phyloP scores from a whole-genome alignment of 2,888 invertebrate genomes.

The Leptura quadrifasciata region DNA sequence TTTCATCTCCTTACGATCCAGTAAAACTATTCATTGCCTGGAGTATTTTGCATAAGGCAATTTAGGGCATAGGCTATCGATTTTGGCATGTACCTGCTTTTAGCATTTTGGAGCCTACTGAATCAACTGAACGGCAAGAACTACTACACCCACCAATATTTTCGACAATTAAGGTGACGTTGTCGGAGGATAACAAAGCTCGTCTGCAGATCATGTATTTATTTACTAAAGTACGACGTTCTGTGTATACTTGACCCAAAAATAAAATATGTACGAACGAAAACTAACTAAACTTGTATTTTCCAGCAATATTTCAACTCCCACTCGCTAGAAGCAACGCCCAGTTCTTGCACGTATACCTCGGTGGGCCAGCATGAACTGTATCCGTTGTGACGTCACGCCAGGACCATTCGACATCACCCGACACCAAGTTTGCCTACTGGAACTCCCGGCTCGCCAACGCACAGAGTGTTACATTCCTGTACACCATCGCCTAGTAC shows the following conservation, averaged over 20 bases:
- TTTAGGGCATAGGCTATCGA: no score
- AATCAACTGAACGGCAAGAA: no score
- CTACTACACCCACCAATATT: no score
- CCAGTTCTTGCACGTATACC: conserved; percentile 76
- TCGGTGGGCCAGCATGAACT: conserved; percentile 81
- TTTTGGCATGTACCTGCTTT: no score
- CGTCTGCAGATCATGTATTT: no score
- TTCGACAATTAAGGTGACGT: no score
- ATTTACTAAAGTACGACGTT: background rate
- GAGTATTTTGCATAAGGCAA: no score
- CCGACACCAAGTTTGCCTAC: conserved; percentile 62
- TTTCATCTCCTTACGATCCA: no score
- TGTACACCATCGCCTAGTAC: conserved; percentile 70
- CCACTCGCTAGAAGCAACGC: conserved; percentile 70
- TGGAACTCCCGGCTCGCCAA: conserved; percentile 63
- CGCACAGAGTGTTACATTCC: conserved; percentile 67
- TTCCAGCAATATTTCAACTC: conserved; percentile 74
- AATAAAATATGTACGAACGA: background rate
- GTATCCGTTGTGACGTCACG: conserved; percentile 82
- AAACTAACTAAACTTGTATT: background rate
- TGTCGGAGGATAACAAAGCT: no score
- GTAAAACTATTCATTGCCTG: no score
- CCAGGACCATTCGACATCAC: conserved; percentile 64
- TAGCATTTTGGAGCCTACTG: no score
- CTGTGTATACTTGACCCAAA: background rate